A percentile compares a stretch with the other conserved stretches of the same genome.
Conservation (phyloP, 2,888 invertebrate genomes). For the Drosophila diplacantha region DNA sequence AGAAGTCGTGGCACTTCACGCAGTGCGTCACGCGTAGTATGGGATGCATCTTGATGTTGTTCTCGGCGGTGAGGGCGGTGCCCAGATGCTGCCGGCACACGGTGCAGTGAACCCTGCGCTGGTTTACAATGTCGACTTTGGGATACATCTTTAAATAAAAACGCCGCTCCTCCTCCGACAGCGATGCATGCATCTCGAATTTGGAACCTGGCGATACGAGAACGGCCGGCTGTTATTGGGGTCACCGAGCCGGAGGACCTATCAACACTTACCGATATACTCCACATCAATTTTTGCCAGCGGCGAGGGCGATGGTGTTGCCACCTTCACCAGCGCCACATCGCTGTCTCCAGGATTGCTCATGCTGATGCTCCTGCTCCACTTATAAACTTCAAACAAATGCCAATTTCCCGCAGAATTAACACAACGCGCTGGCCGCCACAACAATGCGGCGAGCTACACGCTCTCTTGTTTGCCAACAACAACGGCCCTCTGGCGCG, state of each 20-base stretch:
- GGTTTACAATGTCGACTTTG: slow-evolving; percentile 81
- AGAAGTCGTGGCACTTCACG: slow-evolving; percentile 85
- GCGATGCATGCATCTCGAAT: slow-evolving; percentile 80
- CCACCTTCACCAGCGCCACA: slow-evolving; percentile 23
- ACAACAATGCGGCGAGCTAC: slow-evolving; percentile 44
- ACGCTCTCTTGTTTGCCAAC: slow-evolving; percentile 12
- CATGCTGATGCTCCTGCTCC: slow-evolving; percentile 35
- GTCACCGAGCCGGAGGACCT: not conserved
- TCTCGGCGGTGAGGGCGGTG: slow-evolving; percentile 82
- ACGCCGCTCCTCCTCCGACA: slow-evolving; percentile 79
- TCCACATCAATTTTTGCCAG: slow-evolving; percentile 52
- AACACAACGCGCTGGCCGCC: slow-evolving; percentile 17
- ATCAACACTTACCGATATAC: slow-evolving; percentile 46
- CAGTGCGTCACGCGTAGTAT: slow-evolving; percentile 85
- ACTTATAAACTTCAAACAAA: slow-evolving; percentile 34
- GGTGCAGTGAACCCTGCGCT: slow-evolving; percentile 84
- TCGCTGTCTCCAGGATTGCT: slow-evolving; percentile 44
- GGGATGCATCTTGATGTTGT: slow-evolving; percentile 85
- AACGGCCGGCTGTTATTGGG: not conserved
- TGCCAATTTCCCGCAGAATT: slow-evolving; percentile 9
- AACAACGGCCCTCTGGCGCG: slow-evolving; percentile 11
- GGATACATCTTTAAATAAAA: slow-evolving; percentile 80
- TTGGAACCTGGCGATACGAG: slow-evolving; percentile 53
- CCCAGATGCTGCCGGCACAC: slow-evolving; percentile 87
- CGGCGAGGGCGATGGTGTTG: slow-evolving; percentile 51